Conservation (phyloP, 2,113 vertebrate species). For the Tyto alba region DNA sequence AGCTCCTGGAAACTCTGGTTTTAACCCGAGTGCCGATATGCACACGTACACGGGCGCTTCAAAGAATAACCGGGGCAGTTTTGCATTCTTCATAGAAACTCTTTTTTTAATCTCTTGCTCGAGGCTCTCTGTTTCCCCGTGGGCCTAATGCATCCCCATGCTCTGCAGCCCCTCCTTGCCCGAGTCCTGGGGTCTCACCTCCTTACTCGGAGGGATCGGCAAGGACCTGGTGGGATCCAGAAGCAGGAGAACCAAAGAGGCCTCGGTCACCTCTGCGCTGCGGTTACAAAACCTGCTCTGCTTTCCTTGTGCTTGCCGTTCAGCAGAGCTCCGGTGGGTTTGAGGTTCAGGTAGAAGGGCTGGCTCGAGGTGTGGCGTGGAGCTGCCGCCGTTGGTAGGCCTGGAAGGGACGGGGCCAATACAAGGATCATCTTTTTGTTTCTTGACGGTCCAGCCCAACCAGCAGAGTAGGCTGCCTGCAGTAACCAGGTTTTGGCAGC, state of each 20-base stretch:
- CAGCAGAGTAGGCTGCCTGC: background rate
- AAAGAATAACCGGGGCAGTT: rapidly evolving
- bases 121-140: background rate
- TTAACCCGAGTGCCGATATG: rapidly evolving
- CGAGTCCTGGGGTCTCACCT: rapidly evolving
- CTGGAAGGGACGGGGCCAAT: background rate
- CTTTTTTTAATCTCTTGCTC: background rate
- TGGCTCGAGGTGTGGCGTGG: too few species aligned
- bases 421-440: too few species aligned
- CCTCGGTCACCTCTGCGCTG: background rate
- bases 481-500: background rate
- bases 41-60: too few species aligned
- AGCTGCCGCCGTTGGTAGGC: background rate
- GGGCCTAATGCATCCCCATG: too few species aligned
- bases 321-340: too few species aligned
- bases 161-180: background rate
- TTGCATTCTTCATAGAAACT: background rate
- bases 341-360: background rate
- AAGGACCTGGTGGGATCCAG: background rate
- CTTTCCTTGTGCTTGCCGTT: background rate
- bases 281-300: too few species aligned
- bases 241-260: background rate
- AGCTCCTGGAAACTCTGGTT: background rate
- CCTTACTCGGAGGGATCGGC: too few species aligned
- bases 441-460: background rate